phyloP scores from a whole-genome alignment of 2,113 vertebrate genomes.

The Nyctereutes procyonoides region DNA sequence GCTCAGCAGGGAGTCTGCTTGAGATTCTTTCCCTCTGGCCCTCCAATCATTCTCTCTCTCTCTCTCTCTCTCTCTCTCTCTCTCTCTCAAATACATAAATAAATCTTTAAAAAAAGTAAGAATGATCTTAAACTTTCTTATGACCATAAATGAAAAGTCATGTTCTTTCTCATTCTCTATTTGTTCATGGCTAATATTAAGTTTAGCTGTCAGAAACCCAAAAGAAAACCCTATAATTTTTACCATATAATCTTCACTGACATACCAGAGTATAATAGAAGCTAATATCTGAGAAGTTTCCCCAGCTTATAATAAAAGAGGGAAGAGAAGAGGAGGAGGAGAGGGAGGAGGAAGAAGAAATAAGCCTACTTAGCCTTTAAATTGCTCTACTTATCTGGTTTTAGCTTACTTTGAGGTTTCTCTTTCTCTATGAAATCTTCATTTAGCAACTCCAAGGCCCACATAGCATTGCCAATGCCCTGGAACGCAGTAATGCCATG shows the following conservation, averaged over 20 bases:
- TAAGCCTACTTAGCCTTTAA: background rate
- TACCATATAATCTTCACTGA: background rate
- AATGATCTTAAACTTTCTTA: background rate
- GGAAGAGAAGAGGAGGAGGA: background rate
- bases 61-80: background rate
- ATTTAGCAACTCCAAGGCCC: background rate
- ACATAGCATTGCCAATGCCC: background rate
- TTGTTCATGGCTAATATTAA: background rate
- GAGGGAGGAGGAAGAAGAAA: background rate
- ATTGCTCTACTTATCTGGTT: background rate
- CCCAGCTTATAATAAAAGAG: background rate
- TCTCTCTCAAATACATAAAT: background rate
- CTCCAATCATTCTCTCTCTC: background rate
- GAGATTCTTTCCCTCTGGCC: background rate
- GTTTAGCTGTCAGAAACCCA: background rate
- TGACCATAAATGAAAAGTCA: background rate
- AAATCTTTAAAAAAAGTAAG: background rate
- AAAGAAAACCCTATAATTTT: background rate
- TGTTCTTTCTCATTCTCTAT: background rate
- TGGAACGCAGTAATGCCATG: slow-evolving; percentile 59
- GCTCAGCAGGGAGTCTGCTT: background rate
- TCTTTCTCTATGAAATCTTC: background rate
- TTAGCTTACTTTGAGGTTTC: background rate
- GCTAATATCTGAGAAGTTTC: background rate
- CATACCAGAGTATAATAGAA: background rate